Evolutionary conservation across 2,888 invertebrate genomes (phyloP).

Genomic region (Lasioglossum lativentre): DNA sequence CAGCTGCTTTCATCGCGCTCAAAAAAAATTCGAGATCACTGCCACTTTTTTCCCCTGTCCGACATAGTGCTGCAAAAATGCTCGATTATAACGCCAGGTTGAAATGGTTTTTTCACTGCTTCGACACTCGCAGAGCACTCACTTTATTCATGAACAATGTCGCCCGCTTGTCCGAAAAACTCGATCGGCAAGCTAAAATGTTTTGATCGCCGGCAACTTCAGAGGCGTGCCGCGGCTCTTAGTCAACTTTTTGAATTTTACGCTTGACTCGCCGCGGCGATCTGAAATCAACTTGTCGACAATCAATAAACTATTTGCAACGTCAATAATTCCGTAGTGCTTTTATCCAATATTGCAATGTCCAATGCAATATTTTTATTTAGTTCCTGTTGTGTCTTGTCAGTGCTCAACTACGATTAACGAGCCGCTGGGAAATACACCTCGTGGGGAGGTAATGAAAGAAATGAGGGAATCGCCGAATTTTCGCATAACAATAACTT

Average conservation of each 20-base stretch:
- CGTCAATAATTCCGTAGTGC: neutral
- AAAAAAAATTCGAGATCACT: neutral
- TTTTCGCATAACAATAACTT: too few relatives aligned
- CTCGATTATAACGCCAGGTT: conserved; percentile 2
- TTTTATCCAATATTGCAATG: too few relatives aligned
- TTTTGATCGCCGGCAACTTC: neutral
- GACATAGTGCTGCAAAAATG: neutral
- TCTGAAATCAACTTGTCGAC: neutral
- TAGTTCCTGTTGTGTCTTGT: too few relatives aligned
- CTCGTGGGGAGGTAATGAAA: too few relatives aligned
- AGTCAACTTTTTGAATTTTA: neutral
- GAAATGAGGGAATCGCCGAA: too few relatives aligned
- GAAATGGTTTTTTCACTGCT: conserved; percentile 8
- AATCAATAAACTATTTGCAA: neutral
- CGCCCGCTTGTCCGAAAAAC: neutral
- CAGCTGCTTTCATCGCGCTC: neutral
- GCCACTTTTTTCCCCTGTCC: neutral
- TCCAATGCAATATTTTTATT: too few relatives aligned
- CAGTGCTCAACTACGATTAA: too few relatives aligned
- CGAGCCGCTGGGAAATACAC: too few relatives aligned
- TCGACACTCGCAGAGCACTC: neutral
- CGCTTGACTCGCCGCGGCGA: neutral
- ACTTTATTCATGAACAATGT: conserved; percentile 4
- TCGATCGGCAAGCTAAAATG: neutral
- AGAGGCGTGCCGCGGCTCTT: neutral